Percentiles rank a stretch among this genome's conserved stretches.
phyloP scores from a whole-genome alignment of 1,140 invertebrate genomes.

The Zaprionus inermis region DNA sequence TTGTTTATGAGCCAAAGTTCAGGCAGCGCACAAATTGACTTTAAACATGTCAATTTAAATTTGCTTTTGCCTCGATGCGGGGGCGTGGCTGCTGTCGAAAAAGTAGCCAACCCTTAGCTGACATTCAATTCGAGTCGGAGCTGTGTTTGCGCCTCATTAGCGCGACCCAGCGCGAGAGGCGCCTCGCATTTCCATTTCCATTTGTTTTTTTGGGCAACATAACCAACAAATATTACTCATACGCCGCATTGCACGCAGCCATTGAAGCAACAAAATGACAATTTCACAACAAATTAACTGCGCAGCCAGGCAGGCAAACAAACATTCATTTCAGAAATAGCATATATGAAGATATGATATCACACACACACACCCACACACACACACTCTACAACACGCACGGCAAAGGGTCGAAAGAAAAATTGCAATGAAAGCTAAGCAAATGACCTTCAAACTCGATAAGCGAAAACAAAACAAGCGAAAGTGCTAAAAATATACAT shows the following conservation, averaged over 20 bases:
- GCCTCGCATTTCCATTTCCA: conserved; percentile 37
- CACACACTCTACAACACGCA: conserved; percentile 18
- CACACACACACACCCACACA: conserved; percentile 36
- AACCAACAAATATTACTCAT: conserved; percentile 72
- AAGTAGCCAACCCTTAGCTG: conserved; percentile 21
- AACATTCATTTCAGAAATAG: conserved; percentile 44
- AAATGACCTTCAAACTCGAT: conserved; percentile 82
- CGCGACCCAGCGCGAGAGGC: conserved; percentile 43
- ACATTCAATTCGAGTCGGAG: conserved; percentile 15
- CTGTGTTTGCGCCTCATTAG: conserved; percentile 63
- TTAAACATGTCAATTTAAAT: conserved; percentile 79
- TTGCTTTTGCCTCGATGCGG: neutral
- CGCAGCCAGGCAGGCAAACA: conserved; percentile 65
- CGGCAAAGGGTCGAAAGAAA: conserved; percentile 37
- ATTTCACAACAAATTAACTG: conserved; percentile 81
- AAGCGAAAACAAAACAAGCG: conserved; percentile 82
- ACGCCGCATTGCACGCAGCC: conserved; percentile 77
- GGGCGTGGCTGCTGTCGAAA: neutral
- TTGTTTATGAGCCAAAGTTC: conserved; percentile 71
- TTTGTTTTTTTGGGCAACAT: conserved; percentile 37
- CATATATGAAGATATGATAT: conserved; percentile 56
- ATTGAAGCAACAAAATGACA: conserved; percentile 80
- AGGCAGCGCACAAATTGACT: conserved; percentile 67
- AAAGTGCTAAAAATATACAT: conserved; percentile 82
- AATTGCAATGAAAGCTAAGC: conserved; percentile 65